A percentile compares a stretch with the other conserved stretches of the same genome.
Conservation (phyloP, 2,797 vertebrate genomes). For the Anabacerthia variegaticeps region DNA sequence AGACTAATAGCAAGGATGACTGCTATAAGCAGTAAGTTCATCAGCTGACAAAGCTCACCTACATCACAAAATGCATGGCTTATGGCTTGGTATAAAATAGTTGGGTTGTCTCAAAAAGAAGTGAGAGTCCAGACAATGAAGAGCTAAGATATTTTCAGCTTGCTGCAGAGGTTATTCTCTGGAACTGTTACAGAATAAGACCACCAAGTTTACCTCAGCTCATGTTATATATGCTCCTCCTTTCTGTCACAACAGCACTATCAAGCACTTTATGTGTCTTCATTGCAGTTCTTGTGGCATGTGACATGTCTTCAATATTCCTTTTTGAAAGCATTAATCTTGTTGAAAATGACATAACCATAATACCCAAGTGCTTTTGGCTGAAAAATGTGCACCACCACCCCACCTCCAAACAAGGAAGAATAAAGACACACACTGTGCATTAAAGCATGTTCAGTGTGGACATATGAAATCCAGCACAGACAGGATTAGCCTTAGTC, state of each 20-base stretch:
- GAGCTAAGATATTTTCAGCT: background rate
- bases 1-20: background rate
- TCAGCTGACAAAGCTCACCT: background rate
- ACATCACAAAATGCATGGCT: background rate
- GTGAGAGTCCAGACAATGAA: background rate
- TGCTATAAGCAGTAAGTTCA: background rate
- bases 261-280: background rate
- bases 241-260: background rate
- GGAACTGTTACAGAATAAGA: background rate
- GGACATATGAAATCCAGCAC: background rate
- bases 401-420: accelerated
- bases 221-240: background rate
- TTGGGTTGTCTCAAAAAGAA: background rate
- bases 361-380: background rate
- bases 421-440: background rate
- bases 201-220: background rate
- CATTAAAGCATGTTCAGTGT: background rate
- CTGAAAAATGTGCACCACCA: background rate
- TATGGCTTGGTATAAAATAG: background rate
- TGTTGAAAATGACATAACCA: background rate
- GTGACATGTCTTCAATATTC: background rate
- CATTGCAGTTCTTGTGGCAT: background rate
- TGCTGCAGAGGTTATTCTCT: background rate
- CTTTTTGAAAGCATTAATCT: background rate
- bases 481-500: background rate